Percentiles rank a stretch among this genome's conserved stretches.
Evolutionary conservation across 2,113 vertebrate species (phyloP).

Genomic region (Menidia beryllina): DNA sequence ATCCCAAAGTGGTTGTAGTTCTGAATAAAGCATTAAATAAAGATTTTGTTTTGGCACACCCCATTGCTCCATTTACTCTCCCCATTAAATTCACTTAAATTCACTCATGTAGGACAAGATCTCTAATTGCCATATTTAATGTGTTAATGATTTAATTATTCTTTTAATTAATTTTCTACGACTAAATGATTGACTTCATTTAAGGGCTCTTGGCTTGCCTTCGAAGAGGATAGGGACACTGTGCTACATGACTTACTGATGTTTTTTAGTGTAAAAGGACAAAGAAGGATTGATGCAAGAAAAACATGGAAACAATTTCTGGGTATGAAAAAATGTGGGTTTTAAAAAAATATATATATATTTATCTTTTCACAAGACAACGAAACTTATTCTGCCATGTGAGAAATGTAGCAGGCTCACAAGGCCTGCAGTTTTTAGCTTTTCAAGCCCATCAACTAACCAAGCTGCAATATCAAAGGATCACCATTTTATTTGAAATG

Average conservation of each 20-base stretch:
- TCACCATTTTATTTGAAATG: constrained; percentile 70
- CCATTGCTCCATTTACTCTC: constrained; percentile 75
- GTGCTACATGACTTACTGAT: constrained; percentile 60
- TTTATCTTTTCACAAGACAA: constrained; percentile 18
- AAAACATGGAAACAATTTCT: constrained; percentile 9
- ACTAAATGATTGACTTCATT: constrained; percentile 85
- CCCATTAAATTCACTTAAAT: constrained; percentile 82
- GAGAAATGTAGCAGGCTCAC: constrained; percentile 66
- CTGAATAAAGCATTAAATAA: constrained; percentile 71
- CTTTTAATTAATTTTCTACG: constrained; percentile 86
- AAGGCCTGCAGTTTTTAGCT: constrained; percentile 35
- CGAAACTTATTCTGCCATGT: constrained; percentile 50
- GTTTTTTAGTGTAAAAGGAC: constrained; percentile 53
- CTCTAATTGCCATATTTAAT: constrained; percentile 84
- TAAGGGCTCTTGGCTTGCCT: constrained; percentile 77
- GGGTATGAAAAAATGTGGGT: constrained; percentile 32
- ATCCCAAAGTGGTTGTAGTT: constrained; percentile 65
- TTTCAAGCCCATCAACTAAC: constrained; percentile 59
- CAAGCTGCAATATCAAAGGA: constrained; percentile 62
- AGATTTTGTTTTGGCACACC: constrained; percentile 78
- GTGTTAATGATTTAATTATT: constrained; percentile 87
- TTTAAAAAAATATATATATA: too few relatives aligned
- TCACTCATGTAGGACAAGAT: constrained; percentile 84
- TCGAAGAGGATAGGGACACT: constrained; percentile 50
- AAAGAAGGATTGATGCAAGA: background rate